phyloP scores from a whole-genome alignment of 2,113 vertebrate genomes.

The Lamprotornis superbus region DNA sequence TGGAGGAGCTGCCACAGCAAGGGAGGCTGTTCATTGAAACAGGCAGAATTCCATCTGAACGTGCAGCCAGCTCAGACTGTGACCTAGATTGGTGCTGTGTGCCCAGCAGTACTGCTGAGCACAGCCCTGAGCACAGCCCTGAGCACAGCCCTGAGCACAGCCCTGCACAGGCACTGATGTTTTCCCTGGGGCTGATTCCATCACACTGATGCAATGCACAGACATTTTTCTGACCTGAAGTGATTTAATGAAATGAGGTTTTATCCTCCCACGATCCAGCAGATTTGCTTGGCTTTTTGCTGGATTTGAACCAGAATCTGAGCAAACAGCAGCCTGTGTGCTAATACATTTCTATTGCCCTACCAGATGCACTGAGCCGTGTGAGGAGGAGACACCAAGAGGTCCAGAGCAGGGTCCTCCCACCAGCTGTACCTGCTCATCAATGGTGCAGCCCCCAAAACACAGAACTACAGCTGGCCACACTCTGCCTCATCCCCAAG shows the following conservation, averaged over 20 bases:
- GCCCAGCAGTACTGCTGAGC: not conserved
- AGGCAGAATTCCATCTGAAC: not conserved
- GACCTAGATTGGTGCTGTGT: not conserved
- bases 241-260: not conserved
- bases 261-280: not conserved
- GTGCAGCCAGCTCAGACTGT: not conserved
- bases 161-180: not conserved
- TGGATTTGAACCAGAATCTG: not conserved
- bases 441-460: not conserved
- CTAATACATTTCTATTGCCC: not conserved
- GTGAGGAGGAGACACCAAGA: not conserved
- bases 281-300: not conserved
- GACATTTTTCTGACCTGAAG: not conserved
- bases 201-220: not conserved
- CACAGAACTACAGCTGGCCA: not conserved
- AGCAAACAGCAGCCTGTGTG: not conserved
- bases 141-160: not conserved
- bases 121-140: not conserved
- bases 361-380: not conserved
- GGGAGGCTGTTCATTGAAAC: rapidly evolving
- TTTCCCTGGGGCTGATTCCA: not conserved
- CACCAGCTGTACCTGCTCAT: not conserved
- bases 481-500: not conserved
- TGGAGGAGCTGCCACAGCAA: not conserved
- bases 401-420: not conserved